Conservation (phyloP, 2,888 invertebrate genomes). For the Crioceris asparagi region DNA sequence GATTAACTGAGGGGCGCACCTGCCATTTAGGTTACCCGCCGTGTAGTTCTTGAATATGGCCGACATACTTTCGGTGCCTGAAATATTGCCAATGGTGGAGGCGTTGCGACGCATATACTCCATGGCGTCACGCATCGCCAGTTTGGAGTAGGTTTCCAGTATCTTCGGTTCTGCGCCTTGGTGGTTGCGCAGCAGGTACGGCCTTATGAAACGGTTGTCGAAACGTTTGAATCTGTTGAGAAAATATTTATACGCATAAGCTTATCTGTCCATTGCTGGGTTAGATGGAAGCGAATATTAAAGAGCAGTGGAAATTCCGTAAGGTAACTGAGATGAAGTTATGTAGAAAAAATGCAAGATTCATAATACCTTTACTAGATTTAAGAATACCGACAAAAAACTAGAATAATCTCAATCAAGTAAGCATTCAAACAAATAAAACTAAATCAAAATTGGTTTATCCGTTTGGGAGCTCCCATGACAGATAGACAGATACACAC, state of each 20-base stretch:
- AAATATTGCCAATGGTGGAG: conserved; percentile 76
- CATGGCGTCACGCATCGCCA: conserved; percentile 89
- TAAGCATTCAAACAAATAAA: no score
- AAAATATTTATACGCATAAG: not conserved
- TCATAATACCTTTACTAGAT: no score
- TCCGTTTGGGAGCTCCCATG: no score
- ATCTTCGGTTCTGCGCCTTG: conserved; percentile 88
- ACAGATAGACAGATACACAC: no score
- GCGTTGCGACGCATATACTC: conserved; percentile 83
- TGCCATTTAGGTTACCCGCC: conserved; percentile 71
- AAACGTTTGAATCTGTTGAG: conserved; percentile 77
- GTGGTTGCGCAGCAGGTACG: conserved; percentile 73
- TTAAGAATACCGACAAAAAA: no score
- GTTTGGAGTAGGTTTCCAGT: conserved; percentile 84
- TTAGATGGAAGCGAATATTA: no score
- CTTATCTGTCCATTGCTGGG: no score
- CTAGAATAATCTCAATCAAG: no score
- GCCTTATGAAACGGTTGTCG: conserved; percentile 87
- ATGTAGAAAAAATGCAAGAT: no score
- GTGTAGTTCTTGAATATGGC: conserved; percentile 85
- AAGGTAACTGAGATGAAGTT: no score
- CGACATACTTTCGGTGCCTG: conserved; percentile 83
- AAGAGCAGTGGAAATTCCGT: no score
- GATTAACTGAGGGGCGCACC: conserved; percentile 45
- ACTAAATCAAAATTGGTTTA: no score